phyloP scores from a whole-genome alignment of 2,113 vertebrate species.

The Salminus brasiliensis region DNA sequence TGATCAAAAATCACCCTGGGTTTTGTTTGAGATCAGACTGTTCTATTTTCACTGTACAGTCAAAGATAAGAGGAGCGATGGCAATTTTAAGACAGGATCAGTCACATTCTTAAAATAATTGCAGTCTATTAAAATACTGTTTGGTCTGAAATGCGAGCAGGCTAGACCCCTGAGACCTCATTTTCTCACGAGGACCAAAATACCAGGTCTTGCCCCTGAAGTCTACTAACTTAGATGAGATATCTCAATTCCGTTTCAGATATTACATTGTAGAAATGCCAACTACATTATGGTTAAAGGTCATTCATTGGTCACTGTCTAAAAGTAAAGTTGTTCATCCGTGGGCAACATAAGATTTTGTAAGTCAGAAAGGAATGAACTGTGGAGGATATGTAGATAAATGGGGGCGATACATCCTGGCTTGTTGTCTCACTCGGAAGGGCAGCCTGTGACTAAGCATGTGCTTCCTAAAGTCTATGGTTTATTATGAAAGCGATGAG shows the following conservation, averaged over 20 bases:
- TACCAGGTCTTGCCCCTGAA: background rate
- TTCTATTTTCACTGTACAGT: background rate
- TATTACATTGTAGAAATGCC: background rate
- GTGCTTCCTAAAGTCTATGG: background rate
- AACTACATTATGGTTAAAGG: background rate
- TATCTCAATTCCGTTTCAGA: background rate
- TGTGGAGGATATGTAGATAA: background rate
- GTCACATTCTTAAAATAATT: background rate
- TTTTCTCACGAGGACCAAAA: background rate
- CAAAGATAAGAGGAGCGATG: background rate
- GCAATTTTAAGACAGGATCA: constrained; percentile 1
- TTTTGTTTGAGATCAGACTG: background rate
- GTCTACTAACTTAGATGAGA: background rate
- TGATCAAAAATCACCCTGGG: background rate
- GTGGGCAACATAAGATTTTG: background rate
- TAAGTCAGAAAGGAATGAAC: background rate
- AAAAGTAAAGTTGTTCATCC: background rate
- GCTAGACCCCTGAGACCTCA: background rate
- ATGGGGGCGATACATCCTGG: background rate
- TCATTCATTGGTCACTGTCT: background rate
- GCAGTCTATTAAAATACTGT: background rate
- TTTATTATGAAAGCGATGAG: background rate
- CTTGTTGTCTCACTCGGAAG: background rate
- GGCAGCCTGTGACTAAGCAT: background rate
- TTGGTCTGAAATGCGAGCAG: background rate